Evolutionary conservation across 2,888 invertebrate species (phyloP), one percentile per base, ranked within the genome.

Genomic region (Cheilosia vulpina): DNA sequence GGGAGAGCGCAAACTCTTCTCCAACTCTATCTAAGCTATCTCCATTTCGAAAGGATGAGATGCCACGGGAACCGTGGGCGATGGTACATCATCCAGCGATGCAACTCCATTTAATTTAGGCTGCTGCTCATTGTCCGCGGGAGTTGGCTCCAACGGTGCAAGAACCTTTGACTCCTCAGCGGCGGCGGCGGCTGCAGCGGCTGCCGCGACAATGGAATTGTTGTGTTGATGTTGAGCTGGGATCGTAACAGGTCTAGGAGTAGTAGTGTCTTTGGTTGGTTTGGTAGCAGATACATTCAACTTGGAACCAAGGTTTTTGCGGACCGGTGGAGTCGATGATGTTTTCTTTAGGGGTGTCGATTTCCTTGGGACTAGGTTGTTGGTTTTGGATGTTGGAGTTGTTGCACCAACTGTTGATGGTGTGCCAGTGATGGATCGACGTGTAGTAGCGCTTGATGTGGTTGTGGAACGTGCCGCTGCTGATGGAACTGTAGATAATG

Each of bases 231-330:
- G 71, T 24, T 71, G 76, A 68, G 80, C 60, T 77, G 76, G 71
- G 57, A 68, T 81, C 24, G 76, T 76, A 62, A 77, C 76, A 52
- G 85, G 81, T 77, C 72, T 81, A 58, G 85, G 81, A 45, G 77
- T 81, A 60, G 80, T 69, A 77, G 80, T 81, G 76, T 85, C 85
- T 85, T 85, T 85, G 85, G 85, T 85, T 85, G 81, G 76, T 81
- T 85, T 85, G 5, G 76, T 66, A 71, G 79, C 83, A 27, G 83
- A 63, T 55, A 77, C 72, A 72, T 83, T 83, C n/a, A 83, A 53
- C 55, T 84, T 82, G 4, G 83, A 78, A 47, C 84, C 84, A 71
- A 84, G 69, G 55, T 75, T 85, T 45, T 81, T 85, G 38, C 81
- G 80, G 31, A 83, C 69, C 50, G 76, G 72, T 50, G 84, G 72